Conservation (phyloP, 2,888 invertebrate genomes). For the Cephus sareptanus region DNA sequence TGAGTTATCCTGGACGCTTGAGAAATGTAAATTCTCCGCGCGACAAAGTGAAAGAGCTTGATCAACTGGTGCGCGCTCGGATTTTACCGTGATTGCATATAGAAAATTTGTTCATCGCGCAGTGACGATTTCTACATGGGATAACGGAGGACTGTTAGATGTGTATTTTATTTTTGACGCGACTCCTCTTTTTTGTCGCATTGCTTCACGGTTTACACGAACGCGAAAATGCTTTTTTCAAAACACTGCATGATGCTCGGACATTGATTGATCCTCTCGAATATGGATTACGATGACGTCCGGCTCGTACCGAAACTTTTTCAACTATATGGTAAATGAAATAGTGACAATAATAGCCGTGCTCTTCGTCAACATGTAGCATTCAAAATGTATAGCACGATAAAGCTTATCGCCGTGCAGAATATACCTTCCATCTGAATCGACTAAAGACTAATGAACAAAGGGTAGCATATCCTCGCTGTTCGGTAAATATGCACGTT, state of each 20-base stretch:
- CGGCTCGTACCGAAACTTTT: background rate
- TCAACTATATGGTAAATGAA: background rate
- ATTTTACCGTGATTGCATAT: background rate
- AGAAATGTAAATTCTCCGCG: background rate
- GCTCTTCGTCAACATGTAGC: background rate
- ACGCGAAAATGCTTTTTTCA: background rate
- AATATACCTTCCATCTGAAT: background rate
- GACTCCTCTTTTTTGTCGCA: background rate
- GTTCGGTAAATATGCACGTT: background rate
- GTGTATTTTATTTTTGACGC: background rate
- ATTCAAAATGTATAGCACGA: background rate
- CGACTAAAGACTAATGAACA: background rate
- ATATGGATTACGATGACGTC: background rate
- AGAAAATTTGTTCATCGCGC: background rate
- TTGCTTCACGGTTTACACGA: background rate
- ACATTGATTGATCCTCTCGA: background rate
- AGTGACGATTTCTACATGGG: background rate
- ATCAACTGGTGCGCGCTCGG: background rate
- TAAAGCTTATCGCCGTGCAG: background rate
- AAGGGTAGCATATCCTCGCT: background rate
- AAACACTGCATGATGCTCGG: background rate
- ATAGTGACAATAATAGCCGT: background rate
- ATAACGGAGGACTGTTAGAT: background rate
- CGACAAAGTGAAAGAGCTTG: background rate
- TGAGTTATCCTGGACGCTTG: background rate